phyloP scores from a whole-genome alignment of 2,888 invertebrate species.

The Drosophila macrospina region DNA sequence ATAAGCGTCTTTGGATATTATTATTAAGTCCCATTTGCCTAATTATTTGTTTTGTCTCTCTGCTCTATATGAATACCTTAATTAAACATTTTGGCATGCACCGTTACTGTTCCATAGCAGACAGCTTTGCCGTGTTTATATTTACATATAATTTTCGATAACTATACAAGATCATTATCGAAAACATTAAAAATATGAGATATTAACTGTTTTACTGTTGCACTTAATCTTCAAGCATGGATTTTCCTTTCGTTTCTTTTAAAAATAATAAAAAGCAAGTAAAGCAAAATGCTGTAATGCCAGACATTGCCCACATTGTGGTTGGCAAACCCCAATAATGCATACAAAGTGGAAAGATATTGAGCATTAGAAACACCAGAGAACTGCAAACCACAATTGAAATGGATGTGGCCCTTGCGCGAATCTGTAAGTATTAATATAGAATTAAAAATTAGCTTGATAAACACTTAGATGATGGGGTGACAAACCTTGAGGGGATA shows the following conservation, averaged over 20 bases:
- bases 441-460: not conserved
- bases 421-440: slow-evolving; percentile 64
- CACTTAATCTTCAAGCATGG: slow-evolving; percentile 55
- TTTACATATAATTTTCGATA: slow-evolving; percentile 9
- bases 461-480: too few species aligned
- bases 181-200: slow-evolving; percentile 6
- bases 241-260: slow-evolving; percentile 78
- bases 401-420: slow-evolving; percentile 71
- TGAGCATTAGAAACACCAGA: slow-evolving; percentile 73
- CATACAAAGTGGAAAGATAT: slow-evolving; percentile 79
- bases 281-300: slow-evolving; percentile 56
- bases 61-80: not conserved
- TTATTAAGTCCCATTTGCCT: not conserved
- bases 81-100: not conserved
- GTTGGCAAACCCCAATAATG: slow-evolving; percentile 56
- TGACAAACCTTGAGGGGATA: slow-evolving; percentile 79
- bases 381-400: slow-evolving; percentile 70
- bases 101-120: slow-evolving; percentile 5
- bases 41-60: not conserved
- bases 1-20: not conserved
- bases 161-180: not conserved
- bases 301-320: slow-evolving; percentile 71
- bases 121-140: slow-evolving; percentile 6
- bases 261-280: slow-evolving; percentile 63
- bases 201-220: not conserved